Conservation (phyloP, 2,888 invertebrate genomes). For the Lymantria monacha region DNA sequence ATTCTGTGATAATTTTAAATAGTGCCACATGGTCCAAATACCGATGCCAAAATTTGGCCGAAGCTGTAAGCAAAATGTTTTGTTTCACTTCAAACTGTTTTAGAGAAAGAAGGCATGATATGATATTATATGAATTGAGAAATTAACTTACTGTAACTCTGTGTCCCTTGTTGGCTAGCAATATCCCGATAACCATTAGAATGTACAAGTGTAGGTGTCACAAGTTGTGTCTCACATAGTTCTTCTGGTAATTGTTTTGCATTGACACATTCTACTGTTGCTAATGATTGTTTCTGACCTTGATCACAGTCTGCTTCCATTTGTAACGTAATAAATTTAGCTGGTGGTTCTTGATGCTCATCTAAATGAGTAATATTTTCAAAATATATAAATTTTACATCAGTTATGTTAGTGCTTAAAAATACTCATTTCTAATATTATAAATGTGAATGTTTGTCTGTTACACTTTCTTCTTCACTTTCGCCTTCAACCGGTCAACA, state of each 20-base stretch:
- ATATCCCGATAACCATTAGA: not conserved
- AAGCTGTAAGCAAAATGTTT: too few species aligned
- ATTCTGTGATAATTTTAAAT: too few species aligned
- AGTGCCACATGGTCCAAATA: too few species aligned
- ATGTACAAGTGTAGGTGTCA: not conserved
- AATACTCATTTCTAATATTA: too few species aligned
- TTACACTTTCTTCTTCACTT: too few species aligned
- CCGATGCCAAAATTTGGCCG: too few species aligned
- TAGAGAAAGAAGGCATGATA: too few species aligned
- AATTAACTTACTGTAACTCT: conserved; percentile 35
- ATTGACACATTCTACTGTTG: conserved; percentile 1
- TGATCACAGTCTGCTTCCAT: conserved; percentile 10
- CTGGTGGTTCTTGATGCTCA: conserved; percentile 11
- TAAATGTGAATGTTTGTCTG: too few species aligned
- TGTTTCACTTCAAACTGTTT: too few species aligned
- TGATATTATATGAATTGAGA: too few species aligned
- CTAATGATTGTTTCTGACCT: conserved; percentile 2
- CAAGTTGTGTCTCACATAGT: not conserved
- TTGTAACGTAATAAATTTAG: conserved; percentile 17
- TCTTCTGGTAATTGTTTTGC: not conserved
- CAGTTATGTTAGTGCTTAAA: too few species aligned
- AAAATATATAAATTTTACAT: not conserved
- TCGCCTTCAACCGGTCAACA: too few species aligned
- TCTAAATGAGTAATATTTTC: conserved; percentile 10
- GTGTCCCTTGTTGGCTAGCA: conserved; percentile 4